Base-by-base conservation (phyloP, 2,888 invertebrate species). In the Masnerella sp. region DNA sequence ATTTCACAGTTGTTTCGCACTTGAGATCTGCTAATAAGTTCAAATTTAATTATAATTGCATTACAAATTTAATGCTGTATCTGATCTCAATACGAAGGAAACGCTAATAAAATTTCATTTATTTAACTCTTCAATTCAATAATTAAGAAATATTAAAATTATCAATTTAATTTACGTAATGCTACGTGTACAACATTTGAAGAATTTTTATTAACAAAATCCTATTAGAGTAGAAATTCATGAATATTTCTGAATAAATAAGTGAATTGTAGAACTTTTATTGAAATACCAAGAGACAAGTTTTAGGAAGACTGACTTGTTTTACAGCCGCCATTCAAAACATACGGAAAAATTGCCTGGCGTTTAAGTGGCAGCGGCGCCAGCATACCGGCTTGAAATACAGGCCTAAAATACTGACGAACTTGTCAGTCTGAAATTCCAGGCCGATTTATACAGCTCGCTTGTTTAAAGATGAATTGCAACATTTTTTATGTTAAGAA, bases 331-430 rank as follows among this genome's bases (percentile, higher is more conserved):
- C 4, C 25, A 25, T 25, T 25, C 7, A 7, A 4, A 4, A 25
- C 14, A 8, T 5, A 12, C 4, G 36, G 30, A 40, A 42, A 58
- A 58, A n/a, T 58, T 28, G 30, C 8, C 22, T 12, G 30, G 58
- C n/a, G 20, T 34, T 58, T 51, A 36, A 59, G 59, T 62, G 47
- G 20, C 51, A 45, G 28, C 45, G 52, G 43, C 54, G 64, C 64
- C 52, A 64, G 52, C 52, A 64, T 64, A 45, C 25, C 54, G 43
- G 28, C 34, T 54, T 43, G 54, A 43, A 64, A 45, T 36, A 54
- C 49, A 15, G 52, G 34, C 45, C 45, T 45, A 45, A 64, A 64
- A 45, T 64, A 64, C 64, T 54, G 54, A 54, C 54, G 42, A 64
- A 64, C 64, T 52, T 54, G 54, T 64, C 43, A 64, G 52, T 25